phyloP scores from a whole-genome alignment of 30 jellyfish, hydroid and myxozoan genomes.

The Mastigias papua region DNA sequence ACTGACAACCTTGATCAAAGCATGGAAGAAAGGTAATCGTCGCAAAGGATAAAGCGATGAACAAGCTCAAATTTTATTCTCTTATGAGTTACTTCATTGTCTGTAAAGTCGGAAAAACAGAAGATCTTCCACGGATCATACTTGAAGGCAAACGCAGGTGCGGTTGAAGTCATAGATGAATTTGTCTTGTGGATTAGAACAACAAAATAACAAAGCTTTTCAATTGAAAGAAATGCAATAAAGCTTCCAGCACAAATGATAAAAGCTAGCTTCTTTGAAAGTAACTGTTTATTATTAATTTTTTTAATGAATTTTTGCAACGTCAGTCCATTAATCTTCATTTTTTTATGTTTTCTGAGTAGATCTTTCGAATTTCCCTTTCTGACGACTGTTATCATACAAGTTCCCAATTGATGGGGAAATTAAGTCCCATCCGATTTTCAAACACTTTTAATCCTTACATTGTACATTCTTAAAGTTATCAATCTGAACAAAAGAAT shows the following conservation, averaged over 20 bases:
- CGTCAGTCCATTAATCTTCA: not conserved
- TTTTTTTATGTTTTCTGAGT: not conserved
- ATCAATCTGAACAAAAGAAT: slow-evolving; percentile 33
- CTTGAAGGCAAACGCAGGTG: not conserved
- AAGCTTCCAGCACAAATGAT: too few species aligned
- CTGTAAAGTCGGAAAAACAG: too few species aligned
- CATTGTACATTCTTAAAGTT: slow-evolving; percentile 19
- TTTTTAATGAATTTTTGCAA: too few species aligned
- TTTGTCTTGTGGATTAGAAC: not conserved
- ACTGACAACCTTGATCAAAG: too few species aligned
- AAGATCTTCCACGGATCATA: not conserved
- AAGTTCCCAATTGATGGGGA: slow-evolving; percentile 29
- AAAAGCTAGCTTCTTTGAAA: too few species aligned
- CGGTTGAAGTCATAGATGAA: not conserved
- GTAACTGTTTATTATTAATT: not conserved
- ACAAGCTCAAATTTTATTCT: too few species aligned
- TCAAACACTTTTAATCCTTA: slow-evolving; percentile 31
- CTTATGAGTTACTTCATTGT: too few species aligned
- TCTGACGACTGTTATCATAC: not conserved
- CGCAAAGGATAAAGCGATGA: too few species aligned
- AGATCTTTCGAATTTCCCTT: not conserved
- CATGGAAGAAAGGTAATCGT: too few species aligned
- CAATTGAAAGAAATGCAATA: not conserved
- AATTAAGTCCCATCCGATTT: slow-evolving; percentile 31
- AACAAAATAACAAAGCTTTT: not conserved